Conservation (phyloP, 2,113 vertebrate genomes). For the Callocephalon fimbriatum region DNA sequence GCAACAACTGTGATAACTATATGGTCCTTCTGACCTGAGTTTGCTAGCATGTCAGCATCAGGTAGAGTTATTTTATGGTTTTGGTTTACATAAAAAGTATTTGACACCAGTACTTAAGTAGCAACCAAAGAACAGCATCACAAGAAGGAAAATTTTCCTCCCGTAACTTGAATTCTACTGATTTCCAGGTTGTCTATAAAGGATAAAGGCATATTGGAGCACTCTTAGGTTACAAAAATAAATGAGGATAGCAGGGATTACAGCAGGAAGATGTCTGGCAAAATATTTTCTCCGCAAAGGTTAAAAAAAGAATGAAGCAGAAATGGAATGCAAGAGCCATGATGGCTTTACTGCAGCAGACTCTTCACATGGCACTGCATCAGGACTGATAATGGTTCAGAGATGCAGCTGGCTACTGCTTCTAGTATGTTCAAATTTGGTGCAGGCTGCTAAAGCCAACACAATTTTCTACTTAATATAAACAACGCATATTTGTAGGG, state of each 20-base stretch:
- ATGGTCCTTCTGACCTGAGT: neutral
- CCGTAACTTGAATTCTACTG: neutral
- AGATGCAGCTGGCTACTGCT: neutral
- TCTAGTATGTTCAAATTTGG: neutral
- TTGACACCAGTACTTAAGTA: neutral
- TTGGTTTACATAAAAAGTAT: neutral
- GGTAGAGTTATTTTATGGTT: neutral
- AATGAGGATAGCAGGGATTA: neutral
- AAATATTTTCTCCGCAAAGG: neutral
- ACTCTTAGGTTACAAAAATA: neutral
- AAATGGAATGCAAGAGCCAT: neutral
- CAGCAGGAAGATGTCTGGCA: neutral
- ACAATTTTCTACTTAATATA: neutral
- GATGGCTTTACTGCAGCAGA: neutral
- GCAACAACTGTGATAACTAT: neutral
- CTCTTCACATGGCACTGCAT: fast-evolving
- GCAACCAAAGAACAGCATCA: neutral
- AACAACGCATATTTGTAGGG: neutral
- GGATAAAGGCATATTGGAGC: neutral
- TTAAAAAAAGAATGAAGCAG: neutral
- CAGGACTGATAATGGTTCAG: neutral
- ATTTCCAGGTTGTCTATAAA: neutral
- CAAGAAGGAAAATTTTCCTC: neutral
- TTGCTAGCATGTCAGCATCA: neutral
- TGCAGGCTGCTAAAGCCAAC: neutral